These are phyloP conservation scores for Scrobipalpa costella DNA, from an alignment of 2,888 invertebrate genomes.

Conservation along the genomic window DNA sequence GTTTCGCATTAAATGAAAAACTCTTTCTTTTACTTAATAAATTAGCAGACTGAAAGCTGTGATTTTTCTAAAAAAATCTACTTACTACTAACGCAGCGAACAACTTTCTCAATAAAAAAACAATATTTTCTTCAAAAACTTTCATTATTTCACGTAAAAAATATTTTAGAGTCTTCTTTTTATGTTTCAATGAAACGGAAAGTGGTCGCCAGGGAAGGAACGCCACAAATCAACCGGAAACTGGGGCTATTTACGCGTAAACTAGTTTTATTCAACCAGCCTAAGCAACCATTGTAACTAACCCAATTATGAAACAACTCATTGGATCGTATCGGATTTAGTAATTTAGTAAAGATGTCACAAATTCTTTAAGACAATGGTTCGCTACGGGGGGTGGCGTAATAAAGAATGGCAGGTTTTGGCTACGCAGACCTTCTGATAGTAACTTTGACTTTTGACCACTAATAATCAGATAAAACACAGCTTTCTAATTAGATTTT, in stretches of 20 bases:
- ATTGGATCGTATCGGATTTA: constrained; percentile 19
- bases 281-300: constrained; percentile 16
- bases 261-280: constrained; percentile 1
- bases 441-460: not conserved
- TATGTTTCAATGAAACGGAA: not conserved
- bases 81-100: no score
- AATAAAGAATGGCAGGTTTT: not conserved
- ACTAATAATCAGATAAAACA: no score
- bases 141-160: not conserved
- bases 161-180: not conserved
- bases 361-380: constrained; percentile 10
- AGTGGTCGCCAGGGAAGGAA: not conserved
- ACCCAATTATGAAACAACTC: constrained; percentile 20
- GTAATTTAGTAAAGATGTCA: constrained; percentile 19
- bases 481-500: no score
- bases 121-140: not conserved
- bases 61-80: no score
- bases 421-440: not conserved
- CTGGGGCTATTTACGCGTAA: not conserved
- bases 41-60: no score
- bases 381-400: constrained; percentile 12
- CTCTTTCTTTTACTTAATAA: no score
- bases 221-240: not conserved
- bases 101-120: not conserved
- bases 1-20: no score